Evolutionary conservation across 2,888 invertebrate genomes (phyloP), one percentile per base, ranked within the genome.

Genomic region (Selenia dentaria): DNA sequence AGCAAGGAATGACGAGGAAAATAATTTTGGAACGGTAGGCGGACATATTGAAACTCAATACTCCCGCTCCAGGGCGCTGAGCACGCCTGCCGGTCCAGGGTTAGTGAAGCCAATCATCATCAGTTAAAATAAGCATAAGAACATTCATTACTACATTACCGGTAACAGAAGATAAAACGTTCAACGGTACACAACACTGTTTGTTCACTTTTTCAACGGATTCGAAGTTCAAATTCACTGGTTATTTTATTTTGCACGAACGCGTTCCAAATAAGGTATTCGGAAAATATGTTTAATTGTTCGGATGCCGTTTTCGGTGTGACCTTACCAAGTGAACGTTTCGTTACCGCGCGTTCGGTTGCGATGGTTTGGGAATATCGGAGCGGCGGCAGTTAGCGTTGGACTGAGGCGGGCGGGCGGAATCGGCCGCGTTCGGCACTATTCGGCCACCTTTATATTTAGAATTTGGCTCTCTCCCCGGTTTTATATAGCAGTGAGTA

Each of bases 391-490:
- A 81, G 89, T 78, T 80, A 75, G 79, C 81, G 82, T 61, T 80
- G 82, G 81, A 90, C 89, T 90, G 89, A 86, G 83, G 83, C 84
- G 88, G 87, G 87, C 88, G 88, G 84, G 79, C 79, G 81, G 75
- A 64, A 67, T 86, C 88, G 87, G 76, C 52, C 58, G 71, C 72
- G 67, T 68, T 87, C 88, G 89, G 85, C 64, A 77, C 72, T 77
- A 70, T 79, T 90, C 84, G 86, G 79, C 72, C 72, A 74, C 72
- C 81, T 82, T 91, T 92, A 92, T 89, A 91, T 90, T 92, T 92
- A 92, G 92, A 92, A 90, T 88, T 92, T 92, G 92, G 92, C 92
- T 91, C 88, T 89, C 86, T 88, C 92, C 92, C 92, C 90, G 88
- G 90, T 88, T 89, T 89, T 87, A 89, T 89, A 88, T 90, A 90